phyloP scores from a whole-genome alignment of 2,113 vertebrate species.

The Larimichthys crocea region DNA sequence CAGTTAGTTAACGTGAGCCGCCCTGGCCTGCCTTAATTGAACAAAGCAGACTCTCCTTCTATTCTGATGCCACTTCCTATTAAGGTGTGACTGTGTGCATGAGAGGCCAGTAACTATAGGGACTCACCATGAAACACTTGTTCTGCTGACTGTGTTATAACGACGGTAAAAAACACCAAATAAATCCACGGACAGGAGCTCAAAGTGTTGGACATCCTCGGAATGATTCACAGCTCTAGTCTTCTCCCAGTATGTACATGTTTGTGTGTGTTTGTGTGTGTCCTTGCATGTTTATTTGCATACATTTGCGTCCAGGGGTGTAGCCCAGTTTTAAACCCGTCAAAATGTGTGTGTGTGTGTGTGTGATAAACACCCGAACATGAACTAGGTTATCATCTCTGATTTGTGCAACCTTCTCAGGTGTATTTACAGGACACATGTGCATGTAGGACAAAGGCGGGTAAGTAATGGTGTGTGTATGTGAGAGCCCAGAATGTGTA shows the following conservation, averaged over 20 bases:
- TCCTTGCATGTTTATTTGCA: neutral
- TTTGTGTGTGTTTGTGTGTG: neutral
- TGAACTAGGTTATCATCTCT: neutral
- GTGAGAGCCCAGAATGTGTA: slow-evolving; percentile 3
- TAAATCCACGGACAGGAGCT: neutral
- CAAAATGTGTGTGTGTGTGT: neutral
- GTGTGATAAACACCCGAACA: neutral
- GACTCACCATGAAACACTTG: neutral
- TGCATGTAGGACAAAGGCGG: slow-evolving; percentile 12
- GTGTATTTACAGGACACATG: neutral
- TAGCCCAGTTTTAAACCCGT: slow-evolving; percentile 3
- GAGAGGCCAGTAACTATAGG: slow-evolving; percentile 27
- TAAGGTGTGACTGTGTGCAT: slow-evolving; percentile 27
- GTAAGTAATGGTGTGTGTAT: slow-evolving; percentile 2
- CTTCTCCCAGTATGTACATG: neutral
- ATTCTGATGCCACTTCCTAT: slow-evolving; percentile 49
- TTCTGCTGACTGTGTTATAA: neutral
- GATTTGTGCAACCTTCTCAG: neutral
- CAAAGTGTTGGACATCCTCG: neutral
- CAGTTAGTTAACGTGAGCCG: slow-evolving; percentile 28
- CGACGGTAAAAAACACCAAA: slow-evolving; percentile 19
- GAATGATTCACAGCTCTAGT: slow-evolving; percentile 5
- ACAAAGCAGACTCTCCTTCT: slow-evolving; percentile 21
- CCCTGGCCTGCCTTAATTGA: slow-evolving; percentile 44
- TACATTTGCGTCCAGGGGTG: neutral